phyloP scores from a whole-genome alignment of 2,113 vertebrate species.

The Jaculus jaculus region DNA sequence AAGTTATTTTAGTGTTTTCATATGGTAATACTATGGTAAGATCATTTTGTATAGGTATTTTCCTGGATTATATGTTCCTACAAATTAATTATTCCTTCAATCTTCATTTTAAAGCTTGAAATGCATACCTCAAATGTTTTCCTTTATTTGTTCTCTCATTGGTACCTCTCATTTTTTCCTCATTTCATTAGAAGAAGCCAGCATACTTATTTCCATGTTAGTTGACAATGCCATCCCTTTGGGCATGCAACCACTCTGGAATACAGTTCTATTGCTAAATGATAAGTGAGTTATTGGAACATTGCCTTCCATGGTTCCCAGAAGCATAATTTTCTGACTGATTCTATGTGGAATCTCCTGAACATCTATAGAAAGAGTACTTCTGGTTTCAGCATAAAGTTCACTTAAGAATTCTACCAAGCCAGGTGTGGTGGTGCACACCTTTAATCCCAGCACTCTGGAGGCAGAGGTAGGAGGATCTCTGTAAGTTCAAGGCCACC shows the following conservation, averaged over 20 bases:
- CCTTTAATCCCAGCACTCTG: too few relatives aligned
- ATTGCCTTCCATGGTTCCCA: neutral
- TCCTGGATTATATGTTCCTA: neutral
- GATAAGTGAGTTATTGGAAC: neutral
- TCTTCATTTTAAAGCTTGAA: neutral
- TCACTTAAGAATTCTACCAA: neutral
- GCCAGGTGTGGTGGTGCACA: too few relatives aligned
- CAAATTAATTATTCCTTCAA: neutral
- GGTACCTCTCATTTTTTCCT: neutral
- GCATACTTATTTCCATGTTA: neutral
- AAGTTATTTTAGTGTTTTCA: neutral
- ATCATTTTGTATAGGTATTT: neutral
- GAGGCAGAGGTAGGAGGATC: too few relatives aligned
- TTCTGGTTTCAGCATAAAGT: constrained; percentile 6
- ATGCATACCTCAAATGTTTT: too few relatives aligned
- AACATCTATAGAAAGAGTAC: neutral
- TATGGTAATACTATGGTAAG: neutral
- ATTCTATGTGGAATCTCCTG: constrained; percentile 4
- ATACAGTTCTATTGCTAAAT: neutral
- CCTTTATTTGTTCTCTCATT: neutral
- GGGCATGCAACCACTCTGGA: neutral
- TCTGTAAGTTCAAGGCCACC: too few relatives aligned
- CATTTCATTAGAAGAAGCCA: neutral
- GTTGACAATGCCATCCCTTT: neutral
- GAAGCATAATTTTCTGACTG: neutral